Percentiles rank a stretch among this genome's conserved stretches.
Evolutionary conservation across 2,113 vertebrate genomes (phyloP).

Genomic region (Dicerorhinus sumatrensis): DNA sequence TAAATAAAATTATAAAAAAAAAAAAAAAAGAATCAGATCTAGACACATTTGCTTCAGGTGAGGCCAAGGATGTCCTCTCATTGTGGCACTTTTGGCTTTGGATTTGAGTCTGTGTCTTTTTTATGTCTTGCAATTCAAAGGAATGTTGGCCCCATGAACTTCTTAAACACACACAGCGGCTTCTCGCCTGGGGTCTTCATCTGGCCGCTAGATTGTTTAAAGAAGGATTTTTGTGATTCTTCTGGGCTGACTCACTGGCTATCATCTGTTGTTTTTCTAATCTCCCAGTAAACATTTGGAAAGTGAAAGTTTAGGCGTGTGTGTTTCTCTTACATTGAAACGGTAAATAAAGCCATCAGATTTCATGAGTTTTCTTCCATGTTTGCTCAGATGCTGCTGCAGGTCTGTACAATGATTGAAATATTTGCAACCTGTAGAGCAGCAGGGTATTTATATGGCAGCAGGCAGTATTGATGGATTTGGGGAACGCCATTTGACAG

Average conservation of each 20-base stretch:
- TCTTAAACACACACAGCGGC: not conserved
- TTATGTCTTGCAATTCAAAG: slow-evolving; percentile 8
- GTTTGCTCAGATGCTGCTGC: slow-evolving; percentile 36
- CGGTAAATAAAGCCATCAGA: slow-evolving; percentile 65
- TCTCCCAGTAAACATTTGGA: slow-evolving; percentile 68
- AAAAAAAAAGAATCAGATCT: not conserved
- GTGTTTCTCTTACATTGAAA: not conserved
- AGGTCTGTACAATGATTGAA: slow-evolving; percentile 24
- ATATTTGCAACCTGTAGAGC: slow-evolving; percentile 33
- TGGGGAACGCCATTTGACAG: slow-evolving; percentile 58
- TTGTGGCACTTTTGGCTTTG: not conserved
- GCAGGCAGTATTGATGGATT: slow-evolving; percentile 69
- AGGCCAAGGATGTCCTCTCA: not conserved
- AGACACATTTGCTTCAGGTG: not conserved
- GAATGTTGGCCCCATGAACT: slow-evolving; percentile 23
- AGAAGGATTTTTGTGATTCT: slow-evolving; percentile 78
- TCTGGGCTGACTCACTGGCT: slow-evolving; percentile 54
- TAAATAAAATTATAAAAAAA: too few species aligned
- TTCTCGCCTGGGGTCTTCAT: slow-evolving; percentile 54
- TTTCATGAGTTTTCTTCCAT: slow-evolving; percentile 41
- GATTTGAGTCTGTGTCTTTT: not conserved
- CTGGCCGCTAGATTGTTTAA: slow-evolving; percentile 65
- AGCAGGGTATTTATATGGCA: slow-evolving; percentile 14
- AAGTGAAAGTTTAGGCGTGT: slow-evolving; percentile 5
- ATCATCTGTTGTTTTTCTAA: slow-evolving; percentile 70